Base-by-base conservation (phyloP, 2,888 invertebrate species). In the Flexamia atlantica region DNA sequence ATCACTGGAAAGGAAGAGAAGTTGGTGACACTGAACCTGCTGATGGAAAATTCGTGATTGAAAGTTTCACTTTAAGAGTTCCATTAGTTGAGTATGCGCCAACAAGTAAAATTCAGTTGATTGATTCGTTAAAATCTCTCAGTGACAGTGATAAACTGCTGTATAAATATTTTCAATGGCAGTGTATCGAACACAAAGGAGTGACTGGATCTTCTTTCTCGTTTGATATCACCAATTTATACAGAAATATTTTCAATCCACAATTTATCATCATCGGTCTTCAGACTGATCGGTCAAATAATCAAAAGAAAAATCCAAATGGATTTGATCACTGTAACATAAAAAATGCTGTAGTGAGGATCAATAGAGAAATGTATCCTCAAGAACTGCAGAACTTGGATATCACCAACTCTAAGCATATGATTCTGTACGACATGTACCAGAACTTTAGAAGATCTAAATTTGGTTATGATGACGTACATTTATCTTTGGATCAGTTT, bases 181-280 rank as follows among this genome's bases (percentile, higher is more conserved):
- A 53, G 30, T 81, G 81, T 60, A 81, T 81, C 10, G 81, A 81
- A n/a, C 25, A 81, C n/a, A 81, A 81, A 81, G 81, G 57, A 23
- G n/a, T 80, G 17, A 32, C 17, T 32, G 81, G 60, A 5, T 7
- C 57, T 0, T n/a, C 20, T 5, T 81, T 81, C 53, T 32, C 23
- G 5, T 81, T 32, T 12, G 81, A 81, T 60, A 81, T 81, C 14
- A 80, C 80, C 1, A 36, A 32, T 23, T 25, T 53, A 17, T 80
- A 57, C 57, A 53, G 80, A 14, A 80, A 80, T 53, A 23, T 80
- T 25, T 53, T n/a, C 57, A 80, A 80, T 53, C 53, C 53, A 2
- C 23, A 30, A n/a, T 80, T 80, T 23, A 30, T 80, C n/a, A 53
- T 80, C 0, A 53, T 80, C 20, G 28, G 80, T 10, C 23, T 80